Evolutionary conservation across 2,888 invertebrate species (phyloP).

Genomic region (Agonopterix arenella): DNA sequence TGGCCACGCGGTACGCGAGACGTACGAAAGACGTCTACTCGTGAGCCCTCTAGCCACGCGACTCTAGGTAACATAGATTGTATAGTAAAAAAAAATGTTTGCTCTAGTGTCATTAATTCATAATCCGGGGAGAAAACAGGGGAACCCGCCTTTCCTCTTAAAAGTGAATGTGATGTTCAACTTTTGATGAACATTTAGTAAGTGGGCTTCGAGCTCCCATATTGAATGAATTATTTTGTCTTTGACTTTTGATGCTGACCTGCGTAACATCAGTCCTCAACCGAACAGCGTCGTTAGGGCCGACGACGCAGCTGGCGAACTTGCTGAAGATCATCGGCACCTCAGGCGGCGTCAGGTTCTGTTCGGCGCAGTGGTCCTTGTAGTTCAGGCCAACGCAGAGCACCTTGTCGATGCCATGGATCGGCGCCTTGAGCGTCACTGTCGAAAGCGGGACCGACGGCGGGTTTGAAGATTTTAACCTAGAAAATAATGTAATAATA

Average conservation of each 20-base stretch:
- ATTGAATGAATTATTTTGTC: too few relatives aligned
- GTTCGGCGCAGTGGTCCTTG: conserved; percentile 89
- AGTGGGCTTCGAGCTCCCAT: too few relatives aligned
- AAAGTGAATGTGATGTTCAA: too few relatives aligned
- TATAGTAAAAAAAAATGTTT: too few relatives aligned
- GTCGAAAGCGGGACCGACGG: conserved; percentile 51
- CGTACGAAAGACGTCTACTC: too few relatives aligned
- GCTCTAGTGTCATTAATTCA: too few relatives aligned
- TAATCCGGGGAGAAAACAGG: too few relatives aligned
- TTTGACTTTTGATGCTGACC: neutral
- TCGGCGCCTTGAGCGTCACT: conserved; percentile 82
- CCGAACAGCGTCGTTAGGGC: conserved; percentile 81
- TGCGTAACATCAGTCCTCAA: conserved; percentile 37
- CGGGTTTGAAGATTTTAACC: conserved; percentile 24
- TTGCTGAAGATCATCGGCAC: conserved; percentile 94
- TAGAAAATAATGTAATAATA: conserved; percentile 13
- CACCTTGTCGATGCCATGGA: conserved; percentile 88
- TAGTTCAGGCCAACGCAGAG: conserved; percentile 93
- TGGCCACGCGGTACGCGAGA: too few relatives aligned
- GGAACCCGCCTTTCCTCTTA: too few relatives aligned
- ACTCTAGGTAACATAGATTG: too few relatives aligned
- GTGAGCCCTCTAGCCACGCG: too few relatives aligned
- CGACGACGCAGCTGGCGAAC: conserved; percentile 86
- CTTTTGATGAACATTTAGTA: too few relatives aligned
- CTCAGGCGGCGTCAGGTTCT: conserved; percentile 81